Conservation (phyloP, 2,888 invertebrate genomes). For the Perizoma flavofasciatum region DNA sequence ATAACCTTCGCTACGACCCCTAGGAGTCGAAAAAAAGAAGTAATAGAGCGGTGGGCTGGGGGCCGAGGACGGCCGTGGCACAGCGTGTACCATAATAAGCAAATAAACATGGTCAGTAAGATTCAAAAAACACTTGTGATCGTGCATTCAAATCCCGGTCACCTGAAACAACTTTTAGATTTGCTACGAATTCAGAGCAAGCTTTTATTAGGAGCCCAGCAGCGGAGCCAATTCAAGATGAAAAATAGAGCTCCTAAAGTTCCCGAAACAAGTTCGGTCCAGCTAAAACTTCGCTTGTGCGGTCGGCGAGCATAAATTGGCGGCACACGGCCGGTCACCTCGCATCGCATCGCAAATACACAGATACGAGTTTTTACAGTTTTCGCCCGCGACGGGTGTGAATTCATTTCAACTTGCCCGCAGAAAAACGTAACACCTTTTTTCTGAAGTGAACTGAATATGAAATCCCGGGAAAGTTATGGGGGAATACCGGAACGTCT, state of each 20-base stretch:
- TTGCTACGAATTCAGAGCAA: too few relatives aligned
- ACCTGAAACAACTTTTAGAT: too few relatives aligned
- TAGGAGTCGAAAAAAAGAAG: too few relatives aligned
- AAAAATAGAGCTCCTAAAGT: constrained; percentile 22
- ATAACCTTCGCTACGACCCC: too few relatives aligned
- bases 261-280: constrained; percentile 23
- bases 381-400: constrained; percentile 36
- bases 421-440: constrained; percentile 56
- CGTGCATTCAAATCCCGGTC: too few relatives aligned
- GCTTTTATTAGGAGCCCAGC: neutral
- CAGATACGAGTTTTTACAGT: constrained; percentile 19
- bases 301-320: constrained; percentile 30
- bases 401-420: constrained; percentile 66
- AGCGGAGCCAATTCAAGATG: constrained; percentile 14
- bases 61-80: too few relatives aligned
- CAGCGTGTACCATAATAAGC: too few relatives aligned
- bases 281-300: constrained; percentile 20
- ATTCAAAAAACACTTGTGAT: too few relatives aligned
- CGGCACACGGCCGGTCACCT: constrained; percentile 22
- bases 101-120: too few relatives aligned
- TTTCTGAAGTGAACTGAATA: constrained; percentile 61
- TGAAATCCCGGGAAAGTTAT: constrained; percentile 57
- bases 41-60: too few relatives aligned
- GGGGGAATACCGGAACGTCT: constrained; percentile 34
- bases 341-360: constrained; percentile 18